phyloP scores from a whole-genome alignment of 1,140 invertebrate species.

The Eubasilissa regina region DNA sequence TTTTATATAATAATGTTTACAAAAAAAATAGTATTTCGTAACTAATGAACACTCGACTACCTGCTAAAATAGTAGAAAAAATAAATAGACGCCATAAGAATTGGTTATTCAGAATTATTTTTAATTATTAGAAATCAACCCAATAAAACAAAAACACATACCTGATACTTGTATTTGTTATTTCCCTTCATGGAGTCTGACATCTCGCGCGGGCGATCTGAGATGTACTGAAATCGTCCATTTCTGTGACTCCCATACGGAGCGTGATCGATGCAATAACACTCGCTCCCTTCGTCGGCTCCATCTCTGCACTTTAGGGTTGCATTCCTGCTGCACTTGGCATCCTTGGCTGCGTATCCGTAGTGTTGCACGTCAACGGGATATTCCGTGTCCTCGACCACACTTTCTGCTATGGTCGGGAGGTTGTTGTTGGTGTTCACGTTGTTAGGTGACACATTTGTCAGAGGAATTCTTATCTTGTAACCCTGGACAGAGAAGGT shows the following conservation, averaged over 20 bases:
- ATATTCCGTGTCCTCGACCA: slow-evolving; percentile 53
- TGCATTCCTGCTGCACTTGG: slow-evolving; percentile 48
- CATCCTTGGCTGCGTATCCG: slow-evolving; percentile 40
- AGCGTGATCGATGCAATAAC: slow-evolving; percentile 49
- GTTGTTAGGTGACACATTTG: slow-evolving; percentile 18
- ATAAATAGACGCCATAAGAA: too few species aligned
- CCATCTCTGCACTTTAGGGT: slow-evolving; percentile 37
- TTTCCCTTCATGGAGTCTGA: slow-evolving; percentile 53
- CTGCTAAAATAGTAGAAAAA: too few species aligned
- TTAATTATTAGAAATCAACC: too few species aligned
- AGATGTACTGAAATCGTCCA: slow-evolving; percentile 49
- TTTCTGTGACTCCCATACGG: slow-evolving; percentile 36
- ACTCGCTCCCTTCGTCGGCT: slow-evolving; percentile 8
- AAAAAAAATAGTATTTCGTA: too few species aligned
- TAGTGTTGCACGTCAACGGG: slow-evolving; percentile 54
- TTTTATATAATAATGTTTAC: too few species aligned
- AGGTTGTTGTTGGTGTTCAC: slow-evolving; percentile 49
- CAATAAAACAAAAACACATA: slow-evolving; percentile 37
- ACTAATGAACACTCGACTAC: too few species aligned
- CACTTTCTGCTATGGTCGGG: slow-evolving; percentile 54
- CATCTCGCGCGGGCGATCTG: slow-evolving; percentile 48
- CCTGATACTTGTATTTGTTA: slow-evolving; percentile 56
- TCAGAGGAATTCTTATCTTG: slow-evolving; percentile 37
- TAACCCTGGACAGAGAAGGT: slow-evolving; percentile 39
- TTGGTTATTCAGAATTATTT: too few species aligned